phyloP scores from a whole-genome alignment of 2,888 invertebrate species.

The Epinotia demarniana region DNA sequence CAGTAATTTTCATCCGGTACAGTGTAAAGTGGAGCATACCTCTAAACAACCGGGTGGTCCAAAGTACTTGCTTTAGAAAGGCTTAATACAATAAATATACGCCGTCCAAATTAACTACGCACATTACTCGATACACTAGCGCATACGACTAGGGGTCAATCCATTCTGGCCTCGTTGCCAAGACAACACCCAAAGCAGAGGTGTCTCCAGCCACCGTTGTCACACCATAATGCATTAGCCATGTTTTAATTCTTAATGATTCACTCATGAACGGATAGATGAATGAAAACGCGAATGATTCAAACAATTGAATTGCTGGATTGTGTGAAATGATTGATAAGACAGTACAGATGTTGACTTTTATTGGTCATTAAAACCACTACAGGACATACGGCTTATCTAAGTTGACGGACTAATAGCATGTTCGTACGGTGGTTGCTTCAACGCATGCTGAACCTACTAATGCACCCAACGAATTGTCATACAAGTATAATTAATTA shows the following conservation, averaged over 20 bases:
- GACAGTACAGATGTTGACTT: background rate
- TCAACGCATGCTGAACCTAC: background rate
- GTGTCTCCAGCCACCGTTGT: conserved; percentile 63
- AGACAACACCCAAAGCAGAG: conserved; percentile 67
- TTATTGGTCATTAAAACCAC: background rate
- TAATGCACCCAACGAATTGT: too few relatives aligned
- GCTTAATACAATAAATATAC: conserved; percentile 59
- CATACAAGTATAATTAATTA: too few relatives aligned
- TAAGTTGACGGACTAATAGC: background rate
- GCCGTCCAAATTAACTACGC: conserved; percentile 37
- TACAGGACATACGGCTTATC: background rate
- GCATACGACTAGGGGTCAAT: conserved; percentile 10
- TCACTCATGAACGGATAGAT: conserved; percentile 55
- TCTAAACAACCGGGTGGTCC: conserved; percentile 61
- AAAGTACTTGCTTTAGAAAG: conserved; percentile 61
- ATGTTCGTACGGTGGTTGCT: background rate
- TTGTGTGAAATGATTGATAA: conserved; percentile 40
- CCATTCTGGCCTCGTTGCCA: conserved; percentile 28
- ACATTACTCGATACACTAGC: conserved; percentile 2
- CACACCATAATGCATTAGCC: conserved; percentile 66
- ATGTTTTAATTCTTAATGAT: conserved; percentile 62
- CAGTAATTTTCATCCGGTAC: conserved; percentile 30
- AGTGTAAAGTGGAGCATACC: conserved; percentile 53
- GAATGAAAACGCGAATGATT: conserved; percentile 48
- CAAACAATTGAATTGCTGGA: conserved; percentile 43